These are phyloP conservation scores for Acanthornis magna DNA, from an alignment of 2,797 vertebrate species.

Conservation along the genomic window DNA sequence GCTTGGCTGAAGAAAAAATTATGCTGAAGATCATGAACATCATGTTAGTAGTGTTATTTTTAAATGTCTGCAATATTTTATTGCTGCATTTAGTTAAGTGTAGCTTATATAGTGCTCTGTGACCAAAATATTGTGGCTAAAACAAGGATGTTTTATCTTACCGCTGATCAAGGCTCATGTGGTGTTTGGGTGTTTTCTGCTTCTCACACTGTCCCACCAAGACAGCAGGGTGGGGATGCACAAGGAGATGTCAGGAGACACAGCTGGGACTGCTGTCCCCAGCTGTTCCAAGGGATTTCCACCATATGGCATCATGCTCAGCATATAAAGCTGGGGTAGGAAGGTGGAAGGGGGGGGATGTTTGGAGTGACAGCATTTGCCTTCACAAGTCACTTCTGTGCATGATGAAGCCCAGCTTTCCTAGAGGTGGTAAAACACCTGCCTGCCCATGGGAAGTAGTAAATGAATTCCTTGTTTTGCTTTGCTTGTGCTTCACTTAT, in stretches of 20 bases:
- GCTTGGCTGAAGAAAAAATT: not conserved
- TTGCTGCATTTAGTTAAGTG: not conserved
- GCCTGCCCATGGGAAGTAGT: not conserved
- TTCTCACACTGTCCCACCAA: not conserved
- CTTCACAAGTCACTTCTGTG: not conserved
- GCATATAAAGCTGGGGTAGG: not conserved
- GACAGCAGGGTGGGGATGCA: not conserved
- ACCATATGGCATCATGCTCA: not conserved
- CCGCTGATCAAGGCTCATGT: not conserved
- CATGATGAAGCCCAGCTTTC: not conserved
- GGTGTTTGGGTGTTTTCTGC: not conserved
- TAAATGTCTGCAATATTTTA: not conserved
- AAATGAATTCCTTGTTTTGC: not conserved
- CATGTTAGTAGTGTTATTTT: not conserved
- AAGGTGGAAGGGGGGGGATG: rapidly evolving
- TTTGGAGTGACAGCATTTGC: not conserved
- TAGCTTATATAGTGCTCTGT: not conserved
- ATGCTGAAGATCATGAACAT: not conserved
- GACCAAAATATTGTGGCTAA: not conserved
- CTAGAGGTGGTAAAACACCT: not conserved
- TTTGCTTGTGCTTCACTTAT: not conserved
- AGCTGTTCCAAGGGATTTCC: not conserved
- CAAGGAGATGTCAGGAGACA: not conserved
- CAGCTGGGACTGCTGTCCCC: not conserved
- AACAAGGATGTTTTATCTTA: not conserved